These are phyloP conservation scores for Acanthopleura granulata DNA, from an alignment of 2,888 invertebrate species.

Conservation along the genomic window DNA sequence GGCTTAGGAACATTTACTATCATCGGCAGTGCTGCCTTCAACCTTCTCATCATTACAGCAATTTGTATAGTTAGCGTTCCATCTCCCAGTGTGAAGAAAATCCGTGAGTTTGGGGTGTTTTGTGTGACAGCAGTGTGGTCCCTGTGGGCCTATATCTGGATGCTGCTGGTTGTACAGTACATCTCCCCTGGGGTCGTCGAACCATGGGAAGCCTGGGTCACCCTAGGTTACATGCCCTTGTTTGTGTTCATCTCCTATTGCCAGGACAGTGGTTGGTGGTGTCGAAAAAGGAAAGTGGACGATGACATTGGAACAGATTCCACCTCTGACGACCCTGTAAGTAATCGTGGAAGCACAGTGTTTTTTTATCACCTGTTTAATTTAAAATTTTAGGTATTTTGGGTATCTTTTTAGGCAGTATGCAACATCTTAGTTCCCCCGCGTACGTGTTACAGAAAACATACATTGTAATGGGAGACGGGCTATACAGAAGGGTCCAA, in stretches of 20 bases:
- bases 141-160: slow-evolving; percentile 68
- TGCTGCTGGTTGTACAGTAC: slow-evolving; percentile 59
- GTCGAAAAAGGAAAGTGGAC: slow-evolving; percentile 38
- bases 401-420: too few relatives aligned
- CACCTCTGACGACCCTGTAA: slow-evolving; percentile 14
- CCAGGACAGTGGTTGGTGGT: slow-evolving; percentile 63
- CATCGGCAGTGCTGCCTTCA: slow-evolving; percentile 67
- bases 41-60: slow-evolving; percentile 64
- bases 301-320: slow-evolving; percentile 19
- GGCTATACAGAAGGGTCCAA: too few relatives aligned
- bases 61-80: slow-evolving; percentile 62
- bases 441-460: too few relatives aligned
- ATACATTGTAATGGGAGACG: too few relatives aligned
- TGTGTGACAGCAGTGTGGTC: slow-evolving; percentile 60
- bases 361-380: too few relatives aligned
- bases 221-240: slow-evolving; percentile 59
- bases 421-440: too few relatives aligned
- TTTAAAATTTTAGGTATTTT: too few relatives aligned
- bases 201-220: slow-evolving; percentile 65
- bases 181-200: slow-evolving; percentile 55
- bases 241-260: slow-evolving; percentile 63
- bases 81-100: slow-evolving; percentile 44
- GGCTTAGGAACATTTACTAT: slow-evolving; percentile 66
- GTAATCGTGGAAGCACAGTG: neutral
- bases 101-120: slow-evolving; percentile 64